Conservation (phyloP, 1,140 invertebrate genomes). For the Lasaia peninsularis region DNA sequence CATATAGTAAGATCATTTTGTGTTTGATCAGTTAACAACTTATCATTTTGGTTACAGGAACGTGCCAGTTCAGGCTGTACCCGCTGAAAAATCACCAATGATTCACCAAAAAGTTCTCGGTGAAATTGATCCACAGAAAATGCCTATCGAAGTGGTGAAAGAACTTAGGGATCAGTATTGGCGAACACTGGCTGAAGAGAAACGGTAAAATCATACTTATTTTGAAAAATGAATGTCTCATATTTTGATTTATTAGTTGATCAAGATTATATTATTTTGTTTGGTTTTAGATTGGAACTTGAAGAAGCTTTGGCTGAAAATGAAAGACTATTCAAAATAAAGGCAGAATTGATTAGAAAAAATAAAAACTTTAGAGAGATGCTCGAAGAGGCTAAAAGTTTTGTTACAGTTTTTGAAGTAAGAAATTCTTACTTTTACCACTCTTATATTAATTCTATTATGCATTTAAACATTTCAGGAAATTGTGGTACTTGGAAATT, state of each 20-base stretch:
- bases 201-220: conserved; percentile 22
- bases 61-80: too few species aligned
- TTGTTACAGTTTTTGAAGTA: conserved; percentile 32
- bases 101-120: too few species aligned
- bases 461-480: too few species aligned
- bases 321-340: conserved; percentile 26
- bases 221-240: too few species aligned
- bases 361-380: conserved; percentile 25
- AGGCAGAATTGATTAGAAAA: conserved; percentile 24
- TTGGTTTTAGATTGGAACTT: conserved; percentile 26
- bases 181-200: conserved; percentile 29
- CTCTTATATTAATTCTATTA: not conserved
- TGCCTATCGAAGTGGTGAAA: too few species aligned
- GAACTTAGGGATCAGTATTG: conserved; percentile 22
- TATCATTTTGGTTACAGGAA: too few species aligned
- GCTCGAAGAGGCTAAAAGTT: conserved; percentile 32
- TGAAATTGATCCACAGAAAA: too few species aligned
- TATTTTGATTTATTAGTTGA: not conserved
- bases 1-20: too few species aligned
- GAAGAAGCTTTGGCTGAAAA: conserved; percentile 32
- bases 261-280: not conserved
- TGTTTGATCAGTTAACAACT: too few species aligned
- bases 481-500: too few species aligned
- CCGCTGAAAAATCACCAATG: too few species aligned
- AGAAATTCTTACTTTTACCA: too few species aligned